Percentiles rank a stretch among this genome's conserved stretches.
These are phyloP conservation scores for Podarcis raffonei DNA, from an alignment of 2,113 vertebrate species.

Conservation along the genomic window DNA sequence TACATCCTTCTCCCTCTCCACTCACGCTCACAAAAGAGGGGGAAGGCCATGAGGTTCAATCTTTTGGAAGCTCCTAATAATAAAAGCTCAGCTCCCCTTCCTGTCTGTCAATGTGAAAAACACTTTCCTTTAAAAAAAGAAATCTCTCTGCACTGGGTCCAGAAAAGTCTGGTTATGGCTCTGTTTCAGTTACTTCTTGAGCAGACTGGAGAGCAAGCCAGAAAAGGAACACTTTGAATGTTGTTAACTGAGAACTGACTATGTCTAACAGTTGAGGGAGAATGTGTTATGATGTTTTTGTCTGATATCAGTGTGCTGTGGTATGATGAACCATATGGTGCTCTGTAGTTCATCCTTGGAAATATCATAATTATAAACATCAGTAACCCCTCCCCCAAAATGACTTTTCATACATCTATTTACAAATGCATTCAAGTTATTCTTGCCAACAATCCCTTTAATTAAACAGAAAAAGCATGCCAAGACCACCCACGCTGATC, in stretches of 20 bases:
- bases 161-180: neutral
- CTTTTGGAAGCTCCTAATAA: no score
- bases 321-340: neutral
- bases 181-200: neutral
- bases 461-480: constrained; percentile 26
- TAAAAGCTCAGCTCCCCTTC: neutral
- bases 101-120: neutral
- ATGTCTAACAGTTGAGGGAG: neutral
- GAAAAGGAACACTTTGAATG: neutral
- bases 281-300: neutral
- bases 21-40: neutral
- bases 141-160: neutral
- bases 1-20: neutral
- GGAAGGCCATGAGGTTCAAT: neutral
- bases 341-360: neutral
- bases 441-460: neutral
- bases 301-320: neutral
- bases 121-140: neutral
- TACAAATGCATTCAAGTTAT: constrained; percentile 20
- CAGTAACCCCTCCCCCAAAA: neutral
- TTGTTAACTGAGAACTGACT: neutral
- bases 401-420: neutral
- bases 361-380: neutral
- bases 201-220: neutral
- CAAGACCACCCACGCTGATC: constrained; percentile 35